Percentiles rank a stretch among this genome's conserved stretches.
phyloP scores from a whole-genome alignment of 53 echinoderm and acorn worm genomes.

The Actinopyga echinites region DNA sequence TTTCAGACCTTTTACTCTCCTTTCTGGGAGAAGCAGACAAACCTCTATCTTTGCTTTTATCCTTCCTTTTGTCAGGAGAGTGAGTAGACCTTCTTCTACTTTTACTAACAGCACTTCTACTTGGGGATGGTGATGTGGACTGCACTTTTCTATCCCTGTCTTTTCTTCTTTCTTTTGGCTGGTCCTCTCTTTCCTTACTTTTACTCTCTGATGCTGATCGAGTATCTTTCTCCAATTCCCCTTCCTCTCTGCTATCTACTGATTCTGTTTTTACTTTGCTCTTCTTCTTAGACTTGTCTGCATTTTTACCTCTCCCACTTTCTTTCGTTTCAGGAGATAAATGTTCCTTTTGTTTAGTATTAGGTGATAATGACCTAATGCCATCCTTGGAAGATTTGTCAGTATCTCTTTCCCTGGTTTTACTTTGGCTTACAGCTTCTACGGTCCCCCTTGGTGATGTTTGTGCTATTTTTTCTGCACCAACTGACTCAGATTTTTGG shows the following conservation, averaged over 20 bases:
- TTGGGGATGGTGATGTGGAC: not conserved
- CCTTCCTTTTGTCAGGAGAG: not conserved
- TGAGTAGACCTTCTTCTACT: not conserved
- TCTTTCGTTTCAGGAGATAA: not conserved
- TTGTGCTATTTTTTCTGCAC: not conserved
- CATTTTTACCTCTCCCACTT: not conserved
- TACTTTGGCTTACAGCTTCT: too few species aligned
- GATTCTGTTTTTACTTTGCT: not conserved
- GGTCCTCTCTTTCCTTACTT: not conserved
- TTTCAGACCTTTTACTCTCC: not conserved
- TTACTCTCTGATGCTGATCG: not conserved
- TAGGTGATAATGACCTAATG: too few species aligned
- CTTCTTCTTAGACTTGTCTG: constrained; percentile 1
- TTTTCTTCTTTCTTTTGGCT: not conserved
- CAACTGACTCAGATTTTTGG: not conserved
- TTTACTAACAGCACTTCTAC: not conserved
- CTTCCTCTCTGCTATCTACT: not conserved
- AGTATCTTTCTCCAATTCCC: not conserved
- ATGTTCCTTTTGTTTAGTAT: too few species aligned
- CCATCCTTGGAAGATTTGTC: too few species aligned
- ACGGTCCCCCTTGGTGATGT: too few species aligned
- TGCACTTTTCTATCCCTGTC: not conserved
- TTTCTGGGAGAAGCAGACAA: not conserved
- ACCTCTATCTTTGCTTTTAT: not conserved
- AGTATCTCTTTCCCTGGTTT: too few species aligned